A percentile compares a stretch with the other conserved stretches of the same genome.
Evolutionary conservation across 2,797 vertebrate genomes (phyloP).

Genomic region (Ataeniobius toweri): DNA sequence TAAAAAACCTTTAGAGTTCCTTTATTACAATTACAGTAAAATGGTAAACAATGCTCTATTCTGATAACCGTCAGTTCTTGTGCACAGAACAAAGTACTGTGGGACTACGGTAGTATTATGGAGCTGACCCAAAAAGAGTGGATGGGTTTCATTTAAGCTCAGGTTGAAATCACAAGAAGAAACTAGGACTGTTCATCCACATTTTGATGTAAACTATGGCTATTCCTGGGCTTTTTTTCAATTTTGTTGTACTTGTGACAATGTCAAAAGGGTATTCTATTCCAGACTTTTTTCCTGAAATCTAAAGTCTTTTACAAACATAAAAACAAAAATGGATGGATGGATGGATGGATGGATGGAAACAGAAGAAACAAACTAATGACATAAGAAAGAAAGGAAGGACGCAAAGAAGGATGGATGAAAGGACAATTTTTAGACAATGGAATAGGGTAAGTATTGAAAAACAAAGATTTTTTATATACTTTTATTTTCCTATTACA

Average conservation of each 20-base stretch:
- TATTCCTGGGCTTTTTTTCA: no score
- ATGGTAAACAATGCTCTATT: not conserved
- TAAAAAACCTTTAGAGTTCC: not conserved
- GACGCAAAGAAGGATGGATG: not conserved
- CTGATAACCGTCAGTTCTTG: not conserved
- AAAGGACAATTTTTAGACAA: not conserved
- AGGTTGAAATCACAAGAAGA: not conserved
- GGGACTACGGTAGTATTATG: no score
- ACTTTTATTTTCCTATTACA: not conserved
- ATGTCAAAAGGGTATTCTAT: no score
- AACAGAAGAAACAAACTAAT: not conserved
- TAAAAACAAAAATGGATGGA: no score
- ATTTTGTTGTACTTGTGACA: no score
- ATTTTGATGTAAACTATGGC: not conserved
- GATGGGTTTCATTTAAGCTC: no score
- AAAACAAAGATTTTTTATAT: not conserved
- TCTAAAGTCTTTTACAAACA: no score
- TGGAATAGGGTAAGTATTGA: not conserved
- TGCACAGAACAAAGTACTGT: not conserved
- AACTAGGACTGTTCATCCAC: not conserved
- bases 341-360: no score
- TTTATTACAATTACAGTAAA: not conserved
- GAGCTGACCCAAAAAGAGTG: no score
- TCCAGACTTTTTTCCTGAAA: not conserved
- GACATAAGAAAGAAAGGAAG: not conserved